Evolutionary conservation across 2,113 vertebrate genomes (phyloP).

Genomic region (Rhinoptilus africanus): DNA sequence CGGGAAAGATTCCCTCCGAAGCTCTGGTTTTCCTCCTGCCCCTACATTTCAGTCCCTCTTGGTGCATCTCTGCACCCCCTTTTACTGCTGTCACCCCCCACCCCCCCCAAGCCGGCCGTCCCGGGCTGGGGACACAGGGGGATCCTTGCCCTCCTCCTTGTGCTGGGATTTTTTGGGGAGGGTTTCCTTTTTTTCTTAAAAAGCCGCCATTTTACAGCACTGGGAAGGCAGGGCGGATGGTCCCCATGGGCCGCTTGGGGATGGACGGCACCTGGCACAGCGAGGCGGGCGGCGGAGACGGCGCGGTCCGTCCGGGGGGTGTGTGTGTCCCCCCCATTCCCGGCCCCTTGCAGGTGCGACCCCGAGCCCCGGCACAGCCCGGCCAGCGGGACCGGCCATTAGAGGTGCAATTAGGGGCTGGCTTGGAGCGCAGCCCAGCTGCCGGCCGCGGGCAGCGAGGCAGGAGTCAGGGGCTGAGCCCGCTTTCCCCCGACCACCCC

Average conservation of each 20-base stretch:
- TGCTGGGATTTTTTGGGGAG: neutral
- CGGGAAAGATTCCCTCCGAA: fast-evolving
- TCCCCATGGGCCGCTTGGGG: neutral
- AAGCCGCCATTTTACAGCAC: neutral
- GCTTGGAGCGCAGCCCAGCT: neutral
- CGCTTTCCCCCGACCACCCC: neutral
- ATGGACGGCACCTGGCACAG: neutral
- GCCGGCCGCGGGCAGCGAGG: neutral
- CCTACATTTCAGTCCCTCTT: fast-evolving
- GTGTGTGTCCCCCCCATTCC: no score
- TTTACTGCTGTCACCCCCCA: fast-evolving
- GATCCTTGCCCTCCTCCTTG: neutral
- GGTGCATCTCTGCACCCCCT: fast-evolving
- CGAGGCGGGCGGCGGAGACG: fast-evolving
- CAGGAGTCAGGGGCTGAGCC: neutral
- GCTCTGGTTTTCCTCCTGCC: neutral
- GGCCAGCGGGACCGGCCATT: fast-evolving
- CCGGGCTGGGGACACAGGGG: fast-evolving
- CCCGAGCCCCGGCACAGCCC: neutral
- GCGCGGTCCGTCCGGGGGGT: no score
- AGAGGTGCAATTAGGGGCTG: neutral
- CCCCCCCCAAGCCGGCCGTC: neutral
- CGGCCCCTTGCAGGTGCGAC: neutral
- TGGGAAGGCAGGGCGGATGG: fast-evolving
- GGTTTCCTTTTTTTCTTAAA: neutral